These are phyloP conservation scores for Pseudomugil gertrudae DNA, from an alignment of 2,797 vertebrate species.

Conservation along the genomic window DNA sequence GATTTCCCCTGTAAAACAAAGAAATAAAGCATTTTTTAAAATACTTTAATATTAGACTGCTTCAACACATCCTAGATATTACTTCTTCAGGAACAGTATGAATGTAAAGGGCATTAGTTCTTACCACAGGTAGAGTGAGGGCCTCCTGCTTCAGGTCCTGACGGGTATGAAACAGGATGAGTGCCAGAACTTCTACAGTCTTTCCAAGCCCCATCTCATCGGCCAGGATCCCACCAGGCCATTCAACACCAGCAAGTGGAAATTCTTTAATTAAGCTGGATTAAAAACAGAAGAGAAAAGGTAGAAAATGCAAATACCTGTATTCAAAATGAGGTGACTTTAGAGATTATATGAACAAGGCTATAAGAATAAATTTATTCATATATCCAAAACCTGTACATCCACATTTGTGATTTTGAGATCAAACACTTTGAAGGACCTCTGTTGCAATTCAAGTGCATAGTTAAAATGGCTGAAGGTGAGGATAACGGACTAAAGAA, in stretches of 20 bases:
- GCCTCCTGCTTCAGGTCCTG: slow-evolving; percentile 86
- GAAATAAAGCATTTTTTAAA: background rate
- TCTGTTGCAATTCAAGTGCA: background rate
- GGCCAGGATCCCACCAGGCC: slow-evolving; percentile 96
- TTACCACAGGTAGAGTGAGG: slow-evolving; percentile 90
- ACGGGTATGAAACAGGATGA: slow-evolving; percentile 91
- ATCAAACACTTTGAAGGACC: no score
- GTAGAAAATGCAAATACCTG: background rate
- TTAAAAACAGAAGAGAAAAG: slow-evolving; percentile 1
- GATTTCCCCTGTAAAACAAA: slow-evolving; percentile 85
- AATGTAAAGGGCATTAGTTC: slow-evolving; percentile 27
- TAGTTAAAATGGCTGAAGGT: background rate
- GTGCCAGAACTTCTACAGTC: slow-evolving; percentile 96
- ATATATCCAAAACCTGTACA: no score
- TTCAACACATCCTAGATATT: background rate
- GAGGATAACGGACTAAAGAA: background rate
- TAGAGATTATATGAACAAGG: no score
- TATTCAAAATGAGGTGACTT: background rate
- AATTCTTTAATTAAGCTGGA: slow-evolving; percentile 89
- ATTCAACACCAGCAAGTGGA: slow-evolving; percentile 88
- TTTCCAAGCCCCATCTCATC: slow-evolving; percentile 99
- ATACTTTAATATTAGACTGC: background rate
- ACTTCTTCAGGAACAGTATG: background rate
- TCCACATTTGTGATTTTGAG: no score
- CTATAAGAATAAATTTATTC: background rate